These are phyloP conservation scores for Lepidostoma basale DNA, from an alignment of 1,140 invertebrate genomes.

Conservation along the genomic window DNA sequence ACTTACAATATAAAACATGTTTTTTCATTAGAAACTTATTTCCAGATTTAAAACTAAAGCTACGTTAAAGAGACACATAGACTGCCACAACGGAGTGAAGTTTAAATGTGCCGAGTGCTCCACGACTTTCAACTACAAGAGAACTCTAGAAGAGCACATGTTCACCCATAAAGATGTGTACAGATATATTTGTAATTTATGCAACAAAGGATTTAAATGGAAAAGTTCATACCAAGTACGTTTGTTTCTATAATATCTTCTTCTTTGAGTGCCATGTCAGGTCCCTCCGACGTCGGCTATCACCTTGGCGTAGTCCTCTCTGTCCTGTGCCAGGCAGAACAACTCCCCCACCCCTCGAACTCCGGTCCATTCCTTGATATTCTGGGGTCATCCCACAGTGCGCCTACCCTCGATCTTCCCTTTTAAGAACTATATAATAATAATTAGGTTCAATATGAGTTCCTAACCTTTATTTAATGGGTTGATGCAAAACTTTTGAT, in stretches of 20 bases:
- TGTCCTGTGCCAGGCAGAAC: no score
- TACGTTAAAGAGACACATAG: constrained; percentile 32
- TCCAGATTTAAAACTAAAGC: constrained; percentile 43
- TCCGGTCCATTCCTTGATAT: no score
- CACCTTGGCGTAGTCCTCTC: no score
- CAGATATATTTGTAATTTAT: constrained; percentile 34
- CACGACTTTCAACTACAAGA: constrained; percentile 22
- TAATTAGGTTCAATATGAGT: neutral
- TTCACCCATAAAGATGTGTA: constrained; percentile 26
- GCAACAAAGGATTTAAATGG: constrained; percentile 43
- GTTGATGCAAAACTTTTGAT: neutral
- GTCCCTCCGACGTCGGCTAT: no score
- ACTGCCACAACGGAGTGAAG: constrained; percentile 28
- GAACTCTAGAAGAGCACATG: constrained; percentile 34
- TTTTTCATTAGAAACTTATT: no score
- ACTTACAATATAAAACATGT: no score
- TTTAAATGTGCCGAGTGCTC: constrained; percentile 38
- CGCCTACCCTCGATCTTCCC: no score
- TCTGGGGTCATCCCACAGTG: no score
- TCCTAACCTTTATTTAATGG: neutral
- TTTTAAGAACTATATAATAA: neutral
- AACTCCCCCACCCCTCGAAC: no score
- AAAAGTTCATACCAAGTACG: constrained; percentile 31
- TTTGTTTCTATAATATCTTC: no score
- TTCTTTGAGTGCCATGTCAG: no score